Conservation (phyloP, 2,113 vertebrate genomes). For the Cephalopterus ornatus region DNA sequence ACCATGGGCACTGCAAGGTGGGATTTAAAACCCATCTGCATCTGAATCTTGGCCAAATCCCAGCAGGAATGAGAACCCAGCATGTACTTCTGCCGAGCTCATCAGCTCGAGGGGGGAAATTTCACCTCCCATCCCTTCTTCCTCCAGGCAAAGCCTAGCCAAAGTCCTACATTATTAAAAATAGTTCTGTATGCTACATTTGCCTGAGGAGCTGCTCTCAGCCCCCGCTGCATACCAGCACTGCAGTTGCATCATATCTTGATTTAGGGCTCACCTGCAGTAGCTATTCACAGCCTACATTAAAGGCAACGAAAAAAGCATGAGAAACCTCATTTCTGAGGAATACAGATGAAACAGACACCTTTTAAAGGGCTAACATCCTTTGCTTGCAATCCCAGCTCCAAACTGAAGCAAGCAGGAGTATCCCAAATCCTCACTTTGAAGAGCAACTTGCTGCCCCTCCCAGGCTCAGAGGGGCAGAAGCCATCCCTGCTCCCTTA, state of each 20-base stretch:
- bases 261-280: background rate
- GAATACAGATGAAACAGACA: background rate
- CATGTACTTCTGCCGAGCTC: background rate
- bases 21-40: background rate
- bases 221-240: accelerated
- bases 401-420: background rate
- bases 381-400: background rate
- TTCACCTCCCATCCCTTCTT: background rate
- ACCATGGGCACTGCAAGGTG: background rate
- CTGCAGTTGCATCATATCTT: background rate
- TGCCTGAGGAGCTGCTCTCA: background rate
- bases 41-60: background rate
- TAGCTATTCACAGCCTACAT: background rate
- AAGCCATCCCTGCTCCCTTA: background rate
- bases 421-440: background rate
- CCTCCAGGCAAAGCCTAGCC: background rate
- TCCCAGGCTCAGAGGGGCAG: background rate
- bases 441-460: background rate
- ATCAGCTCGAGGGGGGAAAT: background rate
- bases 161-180: background rate
- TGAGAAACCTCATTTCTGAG: background rate
- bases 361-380: background rate
- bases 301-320: background rate
- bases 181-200: background rate
- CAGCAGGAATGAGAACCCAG: background rate